Conservation (phyloP, 2,797 vertebrate species). For the Iguana delicatissima region DNA sequence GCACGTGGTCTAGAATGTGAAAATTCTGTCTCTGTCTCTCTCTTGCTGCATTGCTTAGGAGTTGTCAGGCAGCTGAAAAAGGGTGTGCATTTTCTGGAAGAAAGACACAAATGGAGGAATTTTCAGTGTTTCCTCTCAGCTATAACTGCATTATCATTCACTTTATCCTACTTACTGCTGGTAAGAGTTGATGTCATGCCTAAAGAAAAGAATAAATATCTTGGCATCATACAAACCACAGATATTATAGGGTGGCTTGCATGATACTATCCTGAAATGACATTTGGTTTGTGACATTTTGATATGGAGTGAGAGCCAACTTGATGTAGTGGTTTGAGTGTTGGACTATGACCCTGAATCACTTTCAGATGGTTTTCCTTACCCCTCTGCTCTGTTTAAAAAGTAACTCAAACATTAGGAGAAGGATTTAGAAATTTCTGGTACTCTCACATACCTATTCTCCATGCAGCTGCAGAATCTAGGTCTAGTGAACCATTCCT, state of each 20-base stretch:
- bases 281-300: background rate
- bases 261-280: background rate
- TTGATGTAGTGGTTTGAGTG: too few relatives aligned
- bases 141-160: background rate
- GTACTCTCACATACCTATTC: background rate
- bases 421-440: background rate
- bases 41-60: background rate
- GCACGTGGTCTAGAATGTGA: constrained; percentile 36
- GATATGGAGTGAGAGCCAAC: too few relatives aligned
- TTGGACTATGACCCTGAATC: too few relatives aligned
- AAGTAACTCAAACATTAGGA: too few relatives aligned
- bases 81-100: constrained; percentile 60
- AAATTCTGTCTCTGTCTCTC: background rate
- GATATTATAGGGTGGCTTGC: background rate
- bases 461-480: background rate
- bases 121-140: constrained; percentile 10
- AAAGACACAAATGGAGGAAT: constrained; percentile 68
- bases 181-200: background rate
- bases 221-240: background rate
- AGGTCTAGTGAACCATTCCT: background rate
- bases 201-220: background rate
- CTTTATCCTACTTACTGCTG: background rate
- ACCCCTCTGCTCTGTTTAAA: too few relatives aligned
- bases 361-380: too few relatives aligned
- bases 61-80: constrained; percentile 27